Base-by-base conservation (phyloP, 2,888 invertebrate species). In the Scaptomyza tumidula region DNA sequence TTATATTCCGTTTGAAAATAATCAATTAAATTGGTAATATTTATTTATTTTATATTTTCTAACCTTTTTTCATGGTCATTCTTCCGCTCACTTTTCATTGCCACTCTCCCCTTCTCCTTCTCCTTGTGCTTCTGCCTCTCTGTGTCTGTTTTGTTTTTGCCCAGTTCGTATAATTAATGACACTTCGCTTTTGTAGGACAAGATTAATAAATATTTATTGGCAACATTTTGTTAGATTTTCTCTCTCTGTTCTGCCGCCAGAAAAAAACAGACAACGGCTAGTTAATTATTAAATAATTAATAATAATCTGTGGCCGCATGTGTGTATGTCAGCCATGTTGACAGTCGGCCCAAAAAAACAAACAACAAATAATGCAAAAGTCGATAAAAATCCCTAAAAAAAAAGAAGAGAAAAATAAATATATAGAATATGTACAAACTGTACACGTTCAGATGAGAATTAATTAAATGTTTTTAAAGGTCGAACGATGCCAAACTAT, bases 151-250 rank as follows among this genome's bases (percentile, higher is more conserved):
- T 24, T 24, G 24, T 24, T 35, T 11, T 19, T 29, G 31, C 6
- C 35, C 44, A 19, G n/a, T 29, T 19, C 45, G 24, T 46, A 48
- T 78, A 67, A 72, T 78, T 73, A 69, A 78, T 78, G 78, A 67
- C 50, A 57, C 77, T 77, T 77, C 63, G 60, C 64, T 65, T 19
- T 68, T 14, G n/a, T 62, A 33, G 53, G 53, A 68, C 73, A 79
- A 62, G 62, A 77, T 77, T 74, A 76, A 80, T 78, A 78, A 74
- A 80, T 80, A 77, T 74, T 78, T 65, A 67, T 80, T 77, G 66
- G 61, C 52, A 54, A 58, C 56, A 65, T 75, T 75, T 75, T 61
- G 57, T 73, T 63, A 61, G 57, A 50, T 54, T 59, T 39, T 33
- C 35, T 14, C 29, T 29, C 6, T 27, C 6, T 4, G 4, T 45